phyloP scores from a whole-genome alignment of 2,888 invertebrate genomes.

The Resseliella maxima region DNA sequence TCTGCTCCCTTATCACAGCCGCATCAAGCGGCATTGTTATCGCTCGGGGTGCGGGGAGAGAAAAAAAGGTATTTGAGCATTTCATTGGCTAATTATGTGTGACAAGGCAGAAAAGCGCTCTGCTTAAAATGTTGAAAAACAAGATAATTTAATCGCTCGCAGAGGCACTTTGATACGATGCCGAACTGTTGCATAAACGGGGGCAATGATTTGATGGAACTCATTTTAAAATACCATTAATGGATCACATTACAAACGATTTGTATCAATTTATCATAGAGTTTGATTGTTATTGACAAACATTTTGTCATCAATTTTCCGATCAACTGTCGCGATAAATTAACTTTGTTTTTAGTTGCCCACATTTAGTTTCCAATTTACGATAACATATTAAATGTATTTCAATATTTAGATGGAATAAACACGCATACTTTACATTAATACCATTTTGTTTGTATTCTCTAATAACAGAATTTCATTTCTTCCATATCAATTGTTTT shows the following conservation, averaged over 20 bases:
- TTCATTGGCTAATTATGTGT: constrained; percentile 31
- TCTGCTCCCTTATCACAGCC: neutral
- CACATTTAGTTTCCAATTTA: neutral
- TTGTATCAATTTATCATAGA: neutral
- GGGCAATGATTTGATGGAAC: neutral
- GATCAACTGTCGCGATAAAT: neutral
- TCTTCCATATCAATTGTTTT: neutral
- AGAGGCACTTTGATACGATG: neutral
- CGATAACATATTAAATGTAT: constrained; percentile 36
- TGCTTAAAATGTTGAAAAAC: no score
- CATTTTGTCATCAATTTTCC: constrained; percentile 45
- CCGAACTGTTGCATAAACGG: neutral
- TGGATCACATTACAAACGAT: constrained; percentile 7
- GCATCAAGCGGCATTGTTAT: constrained; percentile 13
- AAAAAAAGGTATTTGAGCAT: neutral
- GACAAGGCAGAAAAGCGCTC: constrained; percentile 34
- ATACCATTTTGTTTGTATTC: no score
- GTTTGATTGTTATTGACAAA: neutral
- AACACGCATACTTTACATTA: no score
- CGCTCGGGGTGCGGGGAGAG: neutral
- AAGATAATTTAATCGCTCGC: neutral
- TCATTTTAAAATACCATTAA: neutral
- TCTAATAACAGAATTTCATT: no score
- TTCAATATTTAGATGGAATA: no score
- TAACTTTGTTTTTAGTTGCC: neutral